These are phyloP conservation scores for Agrochola litura DNA, from an alignment of 2,888 invertebrate genomes.

Conservation along the genomic window DNA sequence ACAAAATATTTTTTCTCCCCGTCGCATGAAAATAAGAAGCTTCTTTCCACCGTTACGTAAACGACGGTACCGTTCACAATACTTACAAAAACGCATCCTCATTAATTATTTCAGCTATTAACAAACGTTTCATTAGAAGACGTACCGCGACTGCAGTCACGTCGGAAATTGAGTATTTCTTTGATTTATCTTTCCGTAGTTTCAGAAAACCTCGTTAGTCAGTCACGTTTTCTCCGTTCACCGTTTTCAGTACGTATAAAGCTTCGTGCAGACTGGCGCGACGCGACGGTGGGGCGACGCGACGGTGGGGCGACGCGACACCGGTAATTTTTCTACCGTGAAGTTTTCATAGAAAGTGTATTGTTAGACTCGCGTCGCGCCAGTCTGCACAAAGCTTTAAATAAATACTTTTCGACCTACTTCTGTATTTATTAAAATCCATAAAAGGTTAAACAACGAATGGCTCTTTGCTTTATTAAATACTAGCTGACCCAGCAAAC, in stretches of 20 bases:
- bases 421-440: not conserved
- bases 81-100: slow-evolving; percentile 3
- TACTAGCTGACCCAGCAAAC: no score
- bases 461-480: not conserved
- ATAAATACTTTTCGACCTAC: no score
- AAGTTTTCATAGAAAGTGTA: no score
- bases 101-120: slow-evolving; percentile 3
- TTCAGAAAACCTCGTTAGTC: slow-evolving; percentile 12
- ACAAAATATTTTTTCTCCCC: not conserved
- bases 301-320: no score
- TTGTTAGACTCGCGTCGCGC: no score
- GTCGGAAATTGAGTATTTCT: slow-evolving; percentile 10
- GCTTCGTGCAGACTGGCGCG: no score
- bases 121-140: not conserved
- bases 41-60: not conserved
- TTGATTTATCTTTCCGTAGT: slow-evolving; percentile 9
- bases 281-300: no score
- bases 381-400: no score
- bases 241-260: not conserved
- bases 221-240: slow-evolving; percentile 4
- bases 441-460: not conserved
- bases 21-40: not conserved
- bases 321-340: no score
- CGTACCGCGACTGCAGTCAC: slow-evolving; percentile 1
- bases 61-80: not conserved